Conservation (phyloP, 2,113 vertebrate genomes). For the Turnix velox region DNA sequence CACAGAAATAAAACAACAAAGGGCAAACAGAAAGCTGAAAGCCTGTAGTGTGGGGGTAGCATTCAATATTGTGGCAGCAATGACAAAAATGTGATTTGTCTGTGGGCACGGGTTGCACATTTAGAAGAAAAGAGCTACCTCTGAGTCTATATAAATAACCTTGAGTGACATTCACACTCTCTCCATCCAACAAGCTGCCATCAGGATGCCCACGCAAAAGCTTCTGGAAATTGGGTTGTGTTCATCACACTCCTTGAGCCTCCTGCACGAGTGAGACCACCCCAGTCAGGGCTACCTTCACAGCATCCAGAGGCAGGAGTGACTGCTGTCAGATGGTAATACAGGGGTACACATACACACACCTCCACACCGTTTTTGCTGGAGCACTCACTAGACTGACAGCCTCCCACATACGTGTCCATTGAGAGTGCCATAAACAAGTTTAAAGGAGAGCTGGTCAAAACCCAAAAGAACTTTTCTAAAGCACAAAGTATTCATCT, state of each 20-base stretch:
- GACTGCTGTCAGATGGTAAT: not conserved
- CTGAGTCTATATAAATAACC: not conserved
- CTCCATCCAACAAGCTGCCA: not conserved
- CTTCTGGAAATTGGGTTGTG: not conserved
- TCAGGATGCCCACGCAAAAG: not conserved
- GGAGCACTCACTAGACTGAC: not conserved
- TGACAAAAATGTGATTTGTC: not conserved
- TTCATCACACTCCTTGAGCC: not conserved
- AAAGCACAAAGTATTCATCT: not conserved
- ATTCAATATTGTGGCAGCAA: not conserved
- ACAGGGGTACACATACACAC: too few species aligned
- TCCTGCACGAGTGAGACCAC: not conserved
- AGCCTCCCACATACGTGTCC: not conserved
- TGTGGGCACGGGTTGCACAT: not conserved
- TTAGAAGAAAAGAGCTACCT: not conserved
- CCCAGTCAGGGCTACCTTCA: not conserved
- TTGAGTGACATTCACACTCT: not conserved
- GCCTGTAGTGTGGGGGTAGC: not conserved
- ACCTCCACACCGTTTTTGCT: rapidly evolving
- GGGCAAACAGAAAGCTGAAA: not conserved
- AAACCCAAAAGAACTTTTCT: not conserved
- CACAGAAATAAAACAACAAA: slow-evolving; percentile 12
- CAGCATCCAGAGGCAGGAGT: not conserved
- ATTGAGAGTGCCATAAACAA: not conserved
- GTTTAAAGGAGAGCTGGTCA: not conserved